Percentiles rank a stretch among this genome's conserved stretches.
phyloP scores from a whole-genome alignment of 1,140 invertebrate genomes.

The Scaptomyza hsui region DNA sequence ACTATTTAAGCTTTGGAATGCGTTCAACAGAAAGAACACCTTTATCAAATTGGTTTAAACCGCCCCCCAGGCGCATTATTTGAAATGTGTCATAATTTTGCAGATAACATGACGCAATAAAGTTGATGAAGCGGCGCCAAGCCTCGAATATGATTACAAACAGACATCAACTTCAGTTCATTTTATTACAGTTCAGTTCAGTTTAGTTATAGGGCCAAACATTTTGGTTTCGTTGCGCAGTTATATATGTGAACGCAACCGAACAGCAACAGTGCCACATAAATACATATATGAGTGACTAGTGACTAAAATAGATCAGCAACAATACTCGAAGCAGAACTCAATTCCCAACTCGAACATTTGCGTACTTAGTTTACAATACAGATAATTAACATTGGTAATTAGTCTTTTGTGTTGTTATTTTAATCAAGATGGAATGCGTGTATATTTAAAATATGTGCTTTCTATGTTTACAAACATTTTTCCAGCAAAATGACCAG shows the following conservation, averaged over 20 bases:
- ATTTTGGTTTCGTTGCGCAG: conserved; percentile 17
- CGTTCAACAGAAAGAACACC: conserved; percentile 1
- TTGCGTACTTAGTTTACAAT: neutral
- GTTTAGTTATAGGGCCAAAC: conserved; percentile 20
- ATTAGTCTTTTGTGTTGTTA: conserved; percentile 17
- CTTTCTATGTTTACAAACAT: conserved; percentile 3
- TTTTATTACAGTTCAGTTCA: neutral
- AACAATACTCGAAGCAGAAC: neutral
- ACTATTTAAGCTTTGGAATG: neutral
- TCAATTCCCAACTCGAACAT: neutral
- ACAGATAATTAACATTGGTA: conserved; percentile 33
- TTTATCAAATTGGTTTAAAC: conserved; percentile 21
- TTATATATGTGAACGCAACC: conserved; percentile 25
- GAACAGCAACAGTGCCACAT: conserved; percentile 20
- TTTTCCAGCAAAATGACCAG: conserved; percentile 34
- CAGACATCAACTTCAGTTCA: neutral
- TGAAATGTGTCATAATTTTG: conserved; percentile 23
- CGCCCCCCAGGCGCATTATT: conserved; percentile 5
- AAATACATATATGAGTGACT: no score
- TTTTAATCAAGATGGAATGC: neutral
- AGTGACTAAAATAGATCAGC: conserved; percentile 6
- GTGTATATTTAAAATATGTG: neutral
- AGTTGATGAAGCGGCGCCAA: conserved; percentile 39
- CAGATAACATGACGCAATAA: conserved; percentile 42
- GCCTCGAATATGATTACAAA: conserved; percentile 4